Conservation (phyloP, 2,113 vertebrate genomes). For the Phrynosoma blainvillii region DNA sequence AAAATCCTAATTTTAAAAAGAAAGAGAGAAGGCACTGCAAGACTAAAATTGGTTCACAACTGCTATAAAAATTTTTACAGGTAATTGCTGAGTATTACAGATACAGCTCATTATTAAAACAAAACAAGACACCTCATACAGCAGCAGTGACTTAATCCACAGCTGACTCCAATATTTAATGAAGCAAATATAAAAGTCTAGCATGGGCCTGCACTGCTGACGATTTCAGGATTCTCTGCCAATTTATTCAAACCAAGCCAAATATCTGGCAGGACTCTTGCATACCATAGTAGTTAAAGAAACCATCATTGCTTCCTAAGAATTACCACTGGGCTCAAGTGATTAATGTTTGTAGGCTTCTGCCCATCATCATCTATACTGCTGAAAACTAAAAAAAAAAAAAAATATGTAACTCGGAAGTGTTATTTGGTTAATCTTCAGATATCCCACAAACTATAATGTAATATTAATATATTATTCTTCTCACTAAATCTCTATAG, state of each 20-base stretch:
- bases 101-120: constrained; percentile 49
- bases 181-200: constrained; percentile 51
- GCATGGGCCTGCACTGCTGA: constrained; percentile 48
- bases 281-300: constrained; percentile 63
- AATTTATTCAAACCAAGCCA: constrained; percentile 59
- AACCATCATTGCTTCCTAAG: constrained; percentile 51
- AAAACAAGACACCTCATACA: constrained; percentile 62
- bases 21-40: not conserved
- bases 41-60: not conserved
- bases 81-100: constrained; percentile 29
- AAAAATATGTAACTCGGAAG: constrained; percentile 22
- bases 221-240: constrained; percentile 38
- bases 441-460: not conserved
- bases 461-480: not conserved
- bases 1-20: no score
- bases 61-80: constrained; percentile 7
- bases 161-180: constrained; percentile 61
- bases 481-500: not conserved
- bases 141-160: constrained; percentile 64
- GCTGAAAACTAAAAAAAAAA: constrained; percentile 5
- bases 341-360: constrained; percentile 34
- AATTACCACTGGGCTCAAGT: constrained; percentile 51
- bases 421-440: not conserved
- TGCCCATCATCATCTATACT: not conserved
- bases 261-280: constrained; percentile 50